Conservation (phyloP, 2,113 vertebrate species). For the Saccopteryx leptura region DNA sequence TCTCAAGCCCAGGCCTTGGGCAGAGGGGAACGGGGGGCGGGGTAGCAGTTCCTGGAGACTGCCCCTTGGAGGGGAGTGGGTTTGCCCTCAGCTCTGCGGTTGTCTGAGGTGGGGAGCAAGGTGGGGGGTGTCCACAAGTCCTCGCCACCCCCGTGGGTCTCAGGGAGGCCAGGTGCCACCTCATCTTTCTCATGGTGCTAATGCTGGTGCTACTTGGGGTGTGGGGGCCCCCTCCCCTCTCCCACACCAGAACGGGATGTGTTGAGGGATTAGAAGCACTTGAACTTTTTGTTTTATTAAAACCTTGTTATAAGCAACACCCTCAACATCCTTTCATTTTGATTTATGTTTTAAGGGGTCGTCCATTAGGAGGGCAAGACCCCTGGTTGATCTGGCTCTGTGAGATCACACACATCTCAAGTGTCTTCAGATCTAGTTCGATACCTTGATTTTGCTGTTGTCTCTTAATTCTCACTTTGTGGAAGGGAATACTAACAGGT, state of each 20-base stretch:
- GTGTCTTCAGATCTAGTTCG: neutral
- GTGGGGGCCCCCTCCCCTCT: slow-evolving; percentile 60
- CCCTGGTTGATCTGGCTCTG: neutral
- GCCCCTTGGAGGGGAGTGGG: neutral
- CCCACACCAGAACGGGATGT: slow-evolving; percentile 60
- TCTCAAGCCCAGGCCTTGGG: slow-evolving; percentile 53
- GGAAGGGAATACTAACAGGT: neutral
- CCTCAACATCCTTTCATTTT: neutral
- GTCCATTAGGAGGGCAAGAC: too few relatives aligned
- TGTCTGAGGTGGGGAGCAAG: neutral
- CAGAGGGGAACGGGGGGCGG: neutral
- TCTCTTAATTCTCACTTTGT: neutral
- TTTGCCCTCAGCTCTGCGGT: neutral
- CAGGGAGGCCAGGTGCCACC: slow-evolving; percentile 80
- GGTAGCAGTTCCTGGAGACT: neutral
- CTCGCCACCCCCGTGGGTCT: slow-evolving; percentile 60
- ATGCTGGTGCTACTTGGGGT: slow-evolving; percentile 82
- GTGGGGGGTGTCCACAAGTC: neutral
- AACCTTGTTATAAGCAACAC: slow-evolving; percentile 65
- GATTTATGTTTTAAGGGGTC: neutral
- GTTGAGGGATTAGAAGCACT: slow-evolving; percentile 77
- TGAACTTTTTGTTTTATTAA: slow-evolving; percentile 86
- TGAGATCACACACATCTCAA: neutral
- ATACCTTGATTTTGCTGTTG: neutral
- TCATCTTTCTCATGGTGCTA: slow-evolving; percentile 83